Conservation (phyloP, 2,113 vertebrate species). For the Tachycineta bicolor region DNA sequence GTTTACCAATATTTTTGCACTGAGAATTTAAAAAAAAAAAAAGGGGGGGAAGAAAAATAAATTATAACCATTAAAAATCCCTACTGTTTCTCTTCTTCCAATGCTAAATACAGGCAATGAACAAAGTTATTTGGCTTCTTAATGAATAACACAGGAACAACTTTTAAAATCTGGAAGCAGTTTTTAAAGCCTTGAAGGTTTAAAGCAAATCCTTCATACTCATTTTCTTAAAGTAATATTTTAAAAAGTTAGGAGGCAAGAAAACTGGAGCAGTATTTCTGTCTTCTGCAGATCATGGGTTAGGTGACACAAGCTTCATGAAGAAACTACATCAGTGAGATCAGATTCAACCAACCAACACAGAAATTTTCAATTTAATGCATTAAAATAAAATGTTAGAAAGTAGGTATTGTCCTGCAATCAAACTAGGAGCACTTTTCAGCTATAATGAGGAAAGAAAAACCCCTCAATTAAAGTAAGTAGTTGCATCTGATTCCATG, state of each 20-base stretch:
- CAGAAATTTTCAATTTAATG: background rate
- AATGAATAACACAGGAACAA: background rate
- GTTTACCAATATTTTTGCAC: background rate
- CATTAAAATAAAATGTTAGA: conserved; percentile 9
- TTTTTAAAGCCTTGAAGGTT: background rate
- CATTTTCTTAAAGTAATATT: background rate
- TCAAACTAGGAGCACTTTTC: background rate
- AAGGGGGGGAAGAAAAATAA: background rate
- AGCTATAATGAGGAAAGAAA: background rate
- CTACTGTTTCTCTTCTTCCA: background rate
- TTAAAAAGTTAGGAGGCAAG: background rate
- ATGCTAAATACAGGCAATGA: background rate
- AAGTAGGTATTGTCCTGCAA: background rate
- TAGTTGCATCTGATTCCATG: background rate
- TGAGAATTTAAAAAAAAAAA: background rate
- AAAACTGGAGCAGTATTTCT: background rate
- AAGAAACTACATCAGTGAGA: background rate
- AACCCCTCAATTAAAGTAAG: conserved; percentile 20
- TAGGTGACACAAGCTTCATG: background rate
- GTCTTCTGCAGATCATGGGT: background rate
- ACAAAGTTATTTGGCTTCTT: background rate
- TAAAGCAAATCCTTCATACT: background rate
- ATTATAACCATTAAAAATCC: background rate
- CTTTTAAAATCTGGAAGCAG: background rate
- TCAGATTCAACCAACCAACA: background rate